Percentiles rank a stretch among this genome's conserved stretches.
These are phyloP conservation scores for Acanthis flammea DNA, from an alignment of 2,797 vertebrate species.

Conservation along the genomic window DNA sequence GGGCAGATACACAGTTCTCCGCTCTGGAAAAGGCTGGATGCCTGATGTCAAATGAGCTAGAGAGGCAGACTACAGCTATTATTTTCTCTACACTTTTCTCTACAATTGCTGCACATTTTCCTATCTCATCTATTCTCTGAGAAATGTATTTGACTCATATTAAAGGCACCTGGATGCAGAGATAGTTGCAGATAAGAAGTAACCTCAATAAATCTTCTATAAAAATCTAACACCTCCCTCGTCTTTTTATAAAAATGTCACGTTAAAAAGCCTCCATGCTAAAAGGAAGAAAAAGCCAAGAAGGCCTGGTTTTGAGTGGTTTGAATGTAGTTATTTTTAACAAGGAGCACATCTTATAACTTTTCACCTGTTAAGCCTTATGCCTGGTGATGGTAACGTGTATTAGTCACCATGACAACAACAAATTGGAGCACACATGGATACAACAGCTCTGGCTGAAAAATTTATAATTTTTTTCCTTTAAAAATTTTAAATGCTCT, in stretches of 20 bases:
- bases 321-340: background rate
- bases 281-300: background rate
- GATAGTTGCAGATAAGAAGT: background rate
- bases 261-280: background rate
- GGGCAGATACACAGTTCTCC: background rate
- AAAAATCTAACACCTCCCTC: background rate
- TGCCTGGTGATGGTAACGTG: background rate
- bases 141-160: background rate
- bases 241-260: background rate
- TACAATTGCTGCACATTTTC: background rate
- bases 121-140: background rate
- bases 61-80: background rate
- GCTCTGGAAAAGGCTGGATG: background rate
- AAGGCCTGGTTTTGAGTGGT: background rate
- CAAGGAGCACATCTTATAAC: background rate
- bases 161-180: background rate
- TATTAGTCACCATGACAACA: conserved; percentile 55
- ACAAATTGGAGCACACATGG: background rate
- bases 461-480: background rate
- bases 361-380: conserved; percentile 26
- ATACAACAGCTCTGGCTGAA: background rate
- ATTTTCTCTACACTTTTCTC: background rate
- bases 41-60: background rate
- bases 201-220: background rate
- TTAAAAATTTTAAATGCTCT: background rate